phyloP scores from a whole-genome alignment of 2,113 vertebrate species.

The Muscicapa adusta region DNA sequence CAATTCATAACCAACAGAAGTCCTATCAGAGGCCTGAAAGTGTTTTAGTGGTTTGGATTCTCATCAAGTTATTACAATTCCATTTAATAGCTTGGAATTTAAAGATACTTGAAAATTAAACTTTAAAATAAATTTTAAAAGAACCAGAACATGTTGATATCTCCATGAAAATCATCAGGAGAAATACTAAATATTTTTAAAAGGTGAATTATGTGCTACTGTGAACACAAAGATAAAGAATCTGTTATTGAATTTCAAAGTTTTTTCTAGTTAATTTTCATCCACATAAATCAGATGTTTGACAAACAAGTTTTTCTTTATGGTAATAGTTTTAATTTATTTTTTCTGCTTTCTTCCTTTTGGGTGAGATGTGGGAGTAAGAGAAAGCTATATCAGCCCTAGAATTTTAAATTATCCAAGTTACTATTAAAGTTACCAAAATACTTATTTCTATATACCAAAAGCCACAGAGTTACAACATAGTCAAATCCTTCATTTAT shows the following conservation, averaged over 20 bases:
- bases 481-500: background rate
- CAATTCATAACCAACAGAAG: background rate
- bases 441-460: background rate
- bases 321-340: background rate
- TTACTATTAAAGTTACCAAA: background rate
- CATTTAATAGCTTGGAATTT: background rate
- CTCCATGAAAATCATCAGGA: background rate
- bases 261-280: background rate
- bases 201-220: background rate
- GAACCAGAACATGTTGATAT: background rate
- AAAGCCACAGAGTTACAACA: background rate
- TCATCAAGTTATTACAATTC: background rate
- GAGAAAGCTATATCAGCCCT: background rate
- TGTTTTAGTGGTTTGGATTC: background rate
- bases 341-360: background rate
- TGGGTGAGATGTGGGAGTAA: accelerated
- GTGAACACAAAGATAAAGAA: background rate
- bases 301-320: background rate
- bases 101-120: background rate
- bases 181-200: background rate
- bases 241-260: background rate
- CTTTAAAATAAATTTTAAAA: background rate
- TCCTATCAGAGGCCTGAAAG: background rate
- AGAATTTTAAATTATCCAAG: background rate
- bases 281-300: background rate